phyloP scores from a whole-genome alignment of 2,113 vertebrate species.

The Amphiprion percula region DNA sequence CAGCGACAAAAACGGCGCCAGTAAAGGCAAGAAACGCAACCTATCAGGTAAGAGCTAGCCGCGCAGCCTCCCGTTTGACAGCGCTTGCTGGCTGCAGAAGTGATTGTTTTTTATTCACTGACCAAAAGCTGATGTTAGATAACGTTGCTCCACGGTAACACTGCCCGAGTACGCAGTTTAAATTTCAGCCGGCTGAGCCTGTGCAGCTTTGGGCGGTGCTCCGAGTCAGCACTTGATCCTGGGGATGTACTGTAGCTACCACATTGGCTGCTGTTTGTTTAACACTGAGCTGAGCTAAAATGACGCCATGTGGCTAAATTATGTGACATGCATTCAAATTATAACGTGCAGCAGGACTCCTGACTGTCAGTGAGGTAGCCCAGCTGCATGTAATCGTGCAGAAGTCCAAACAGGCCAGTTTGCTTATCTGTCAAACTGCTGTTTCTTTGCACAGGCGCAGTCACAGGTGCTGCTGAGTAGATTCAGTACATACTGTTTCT shows the following conservation, averaged over 20 bases:
- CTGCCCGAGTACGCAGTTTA: neutral
- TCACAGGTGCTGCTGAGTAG: neutral
- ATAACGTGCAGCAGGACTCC: neutral
- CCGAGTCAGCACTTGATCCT: constrained; percentile 18
- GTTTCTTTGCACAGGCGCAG: constrained; percentile 24
- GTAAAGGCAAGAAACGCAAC: constrained; percentile 74
- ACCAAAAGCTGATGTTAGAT: neutral
- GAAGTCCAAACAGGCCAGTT: constrained; percentile 7
- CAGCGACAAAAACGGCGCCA: constrained; percentile 78
- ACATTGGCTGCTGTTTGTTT: neutral
- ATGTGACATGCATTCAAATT: neutral
- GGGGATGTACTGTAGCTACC: neutral
- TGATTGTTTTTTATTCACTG: neutral
- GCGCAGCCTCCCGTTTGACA: constrained; percentile 41
- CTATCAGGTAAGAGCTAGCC: constrained; percentile 83
- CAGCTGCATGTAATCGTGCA: neutral
- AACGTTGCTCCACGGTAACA: neutral
- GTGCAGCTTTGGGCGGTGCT: constrained; percentile 21
- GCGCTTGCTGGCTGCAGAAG: constrained; percentile 17
- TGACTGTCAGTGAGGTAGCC: neutral
- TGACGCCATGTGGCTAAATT: neutral
- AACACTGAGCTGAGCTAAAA: constrained; percentile 10
- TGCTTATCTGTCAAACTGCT: constrained; percentile 8
- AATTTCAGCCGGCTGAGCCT: neutral
- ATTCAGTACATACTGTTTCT: neutral